Base-by-base conservation (phyloP, 2,797 vertebrate genomes). In the Pangasius macronema region DNA sequence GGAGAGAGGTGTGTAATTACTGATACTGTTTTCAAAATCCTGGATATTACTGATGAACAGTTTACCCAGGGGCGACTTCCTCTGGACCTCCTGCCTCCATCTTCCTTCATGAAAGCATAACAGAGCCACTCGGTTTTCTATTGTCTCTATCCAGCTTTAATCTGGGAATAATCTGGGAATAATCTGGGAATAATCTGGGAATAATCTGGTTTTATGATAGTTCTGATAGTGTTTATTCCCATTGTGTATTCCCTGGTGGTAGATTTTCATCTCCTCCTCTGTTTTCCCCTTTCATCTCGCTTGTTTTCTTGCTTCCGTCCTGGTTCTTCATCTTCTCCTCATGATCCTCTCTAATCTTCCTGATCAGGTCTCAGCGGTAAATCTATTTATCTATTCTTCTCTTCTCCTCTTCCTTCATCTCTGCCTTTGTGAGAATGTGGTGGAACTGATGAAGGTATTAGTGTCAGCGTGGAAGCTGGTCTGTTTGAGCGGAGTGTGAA, bases 281-380 rank as follows among this genome's bases (percentile, higher is more conserved):
- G 2, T 22, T 42, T 72, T 39, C 39, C 30, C 3, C 51, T 22
- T 55, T 79, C 51, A 79, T 55, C 51, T 57, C 55, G 33, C 2
- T 33, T 79, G 8, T 55, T 57, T 9, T 57, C 16, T 55, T 53
- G 3, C 33, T 53, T 77, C n/a, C 51, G 33, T 55, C 30, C n/a
- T 36, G 51, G 76, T 55, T 79, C 76, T 36, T 57, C 51, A 79
- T 79, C 30, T 55, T 55, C 76, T 33, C n/a, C 49, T 73, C 39
- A 24, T 73, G 68, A 72, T 42, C 22, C 70, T 73, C 20, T 46
- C 16, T 18, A 36, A 70, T 68, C 67, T 36, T 46, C 39, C 49
- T 76, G 73, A 73, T 75, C 72, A 49, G 72, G 72, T 30, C 75
- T 77, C 75, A n/a, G 72, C 2, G 42, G 72, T 75, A n/a, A n/a